These are phyloP conservation scores for Noturus placidus DNA, from an alignment of 2,113 vertebrate genomes.

Conservation along the genomic window DNA sequence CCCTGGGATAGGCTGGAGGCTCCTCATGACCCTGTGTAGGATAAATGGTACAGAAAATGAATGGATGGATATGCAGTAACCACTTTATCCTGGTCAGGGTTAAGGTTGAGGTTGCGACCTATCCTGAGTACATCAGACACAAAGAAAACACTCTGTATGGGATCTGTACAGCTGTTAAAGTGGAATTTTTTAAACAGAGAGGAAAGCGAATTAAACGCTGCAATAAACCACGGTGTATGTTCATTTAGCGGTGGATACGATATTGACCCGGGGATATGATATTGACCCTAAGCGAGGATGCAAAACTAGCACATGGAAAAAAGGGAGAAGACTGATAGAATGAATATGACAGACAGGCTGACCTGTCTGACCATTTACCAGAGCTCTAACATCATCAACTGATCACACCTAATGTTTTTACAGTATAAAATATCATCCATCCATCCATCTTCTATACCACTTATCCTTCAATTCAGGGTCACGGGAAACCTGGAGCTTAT, in stretches of 20 bases:
- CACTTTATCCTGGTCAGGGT: background rate
- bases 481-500: no score
- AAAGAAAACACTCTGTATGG: background rate
- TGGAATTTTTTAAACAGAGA: background rate
- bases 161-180: background rate
- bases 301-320: background rate
- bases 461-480: no score
- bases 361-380: no score
- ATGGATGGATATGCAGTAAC: background rate
- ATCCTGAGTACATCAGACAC: background rate
- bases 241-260: no score
- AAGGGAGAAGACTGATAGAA: background rate
- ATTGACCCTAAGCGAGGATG: background rate
- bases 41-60: no score
- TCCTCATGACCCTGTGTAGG: no score
- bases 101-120: background rate
- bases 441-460: no score
- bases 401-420: no score
- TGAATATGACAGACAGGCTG: background rate
- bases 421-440: background rate
- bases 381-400: no score
- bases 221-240: background rate
- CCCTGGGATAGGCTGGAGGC: no score
- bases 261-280: no score
- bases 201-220: background rate